Conservation (phyloP, 2,888 invertebrate genomes). For the Tenthredo livida region DNA sequence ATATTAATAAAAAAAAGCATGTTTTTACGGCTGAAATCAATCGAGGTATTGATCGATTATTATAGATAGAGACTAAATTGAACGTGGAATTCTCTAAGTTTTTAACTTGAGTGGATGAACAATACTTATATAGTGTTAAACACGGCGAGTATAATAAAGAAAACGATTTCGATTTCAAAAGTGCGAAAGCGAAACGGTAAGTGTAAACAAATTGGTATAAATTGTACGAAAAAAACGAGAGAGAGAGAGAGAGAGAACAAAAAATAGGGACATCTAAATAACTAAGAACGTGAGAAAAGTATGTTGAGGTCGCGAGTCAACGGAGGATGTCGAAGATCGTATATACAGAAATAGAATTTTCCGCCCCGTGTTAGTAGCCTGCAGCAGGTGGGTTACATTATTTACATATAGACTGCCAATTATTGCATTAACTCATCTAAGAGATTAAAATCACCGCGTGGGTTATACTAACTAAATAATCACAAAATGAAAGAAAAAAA, state of each 20-base stretch:
- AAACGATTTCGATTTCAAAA: background rate
- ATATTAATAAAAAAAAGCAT: background rate
- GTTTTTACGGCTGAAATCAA: background rate
- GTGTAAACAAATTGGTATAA: constrained; percentile 34
- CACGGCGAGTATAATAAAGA: background rate
- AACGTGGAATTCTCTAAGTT: background rate
- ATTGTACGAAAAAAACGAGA: background rate
- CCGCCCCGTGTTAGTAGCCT: constrained; percentile 7
- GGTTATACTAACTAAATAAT: background rate
- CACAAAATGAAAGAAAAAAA: background rate
- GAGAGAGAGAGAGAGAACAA: background rate
- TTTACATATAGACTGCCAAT: constrained; percentile 37
- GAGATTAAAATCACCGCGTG: constrained; percentile 6
- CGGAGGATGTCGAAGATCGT: constrained; percentile 46
- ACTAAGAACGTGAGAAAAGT: constrained; percentile 46
- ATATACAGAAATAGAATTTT: constrained; percentile 34
- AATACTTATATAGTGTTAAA: background rate
- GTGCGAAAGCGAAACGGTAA: constrained; percentile 7
- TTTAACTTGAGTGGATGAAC: background rate
- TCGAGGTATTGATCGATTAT: background rate
- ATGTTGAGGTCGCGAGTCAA: constrained; percentile 51
- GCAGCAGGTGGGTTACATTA: constrained; percentile 51
- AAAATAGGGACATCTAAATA: background rate
- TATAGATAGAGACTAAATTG: background rate
- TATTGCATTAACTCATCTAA: constrained; percentile 16